Evolutionary conservation across 2,888 invertebrate genomes (phyloP), one percentile per base, ranked within the genome.

Genomic region (Lithophane socia): DNA sequence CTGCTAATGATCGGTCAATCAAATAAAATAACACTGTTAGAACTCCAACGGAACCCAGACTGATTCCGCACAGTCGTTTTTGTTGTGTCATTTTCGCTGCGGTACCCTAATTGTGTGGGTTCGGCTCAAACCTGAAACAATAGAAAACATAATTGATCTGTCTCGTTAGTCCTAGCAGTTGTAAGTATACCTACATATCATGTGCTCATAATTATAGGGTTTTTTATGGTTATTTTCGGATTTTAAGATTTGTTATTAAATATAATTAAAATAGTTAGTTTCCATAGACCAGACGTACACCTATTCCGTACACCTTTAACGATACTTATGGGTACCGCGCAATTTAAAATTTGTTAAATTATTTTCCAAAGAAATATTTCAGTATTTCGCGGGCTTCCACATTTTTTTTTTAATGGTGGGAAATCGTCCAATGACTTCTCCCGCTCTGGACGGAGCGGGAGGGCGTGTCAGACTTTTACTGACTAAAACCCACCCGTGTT

Each of bases 1-100:
- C 96, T 52, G 95, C 95, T 87, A 94, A 82, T 58, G 95, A 92
- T 74, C 77, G 90, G 75, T 96, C 95, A 24, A 96, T 90, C 9
- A 95, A n/a, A 75, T 93, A 92, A 0, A 95, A 76, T 0, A 95
- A 67, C 0, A 94, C 87, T 2, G 94, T 92, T 7, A 95, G 5
- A 8, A 94, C 37, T 12, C 94, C 93, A 0, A 95, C 78, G 72
- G 91, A 91, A 76, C 91, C 81, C 71, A 92, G 42, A 3, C 88
- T 88, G 52, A 93, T 42, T 12, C 95, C 93, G 75, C 93, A 93
- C 54, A 94, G 75, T 79, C 93, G 85, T 67, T 85, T 91, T 60
- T 89, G 86, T 73, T 91, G 90, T 56, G 89, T 83, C 93, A 94
- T 94, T 47, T 81, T 87, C 73, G 61, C 75, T 85, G 77, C 21